phyloP scores from a whole-genome alignment of 2,113 vertebrate genomes.

The Acrocephalus arundinaceus region DNA sequence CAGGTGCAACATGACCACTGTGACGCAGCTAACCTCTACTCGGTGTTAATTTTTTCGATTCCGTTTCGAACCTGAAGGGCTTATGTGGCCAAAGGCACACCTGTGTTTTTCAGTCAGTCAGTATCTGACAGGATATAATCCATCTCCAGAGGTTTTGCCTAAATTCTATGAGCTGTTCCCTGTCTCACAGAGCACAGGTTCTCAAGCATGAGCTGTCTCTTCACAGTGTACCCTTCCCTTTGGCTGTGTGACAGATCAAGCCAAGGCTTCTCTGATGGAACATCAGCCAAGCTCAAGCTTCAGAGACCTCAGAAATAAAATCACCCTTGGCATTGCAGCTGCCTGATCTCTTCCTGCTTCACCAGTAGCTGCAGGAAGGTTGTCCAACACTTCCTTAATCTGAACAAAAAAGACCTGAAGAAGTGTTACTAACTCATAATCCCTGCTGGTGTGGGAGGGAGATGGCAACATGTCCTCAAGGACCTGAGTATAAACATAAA shows the following conservation, averaged over 20 bases:
- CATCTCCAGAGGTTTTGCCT: not conserved
- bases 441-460: not conserved
- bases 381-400: not conserved
- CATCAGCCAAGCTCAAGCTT: not conserved
- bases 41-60: rapidly evolving
- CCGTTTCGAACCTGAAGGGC: not conserved
- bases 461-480: not conserved
- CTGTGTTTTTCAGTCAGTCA: not conserved
- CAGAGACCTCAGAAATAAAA: not conserved
- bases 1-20: not conserved
- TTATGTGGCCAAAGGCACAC: not conserved
- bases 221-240: not conserved
- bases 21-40: not conserved
- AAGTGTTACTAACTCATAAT: not conserved
- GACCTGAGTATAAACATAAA: not conserved
- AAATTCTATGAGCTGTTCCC: not conserved
- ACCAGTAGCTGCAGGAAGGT: not conserved
- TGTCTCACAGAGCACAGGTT: not conserved
- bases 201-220: not conserved
- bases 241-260: not conserved
- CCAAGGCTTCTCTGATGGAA: not conserved
- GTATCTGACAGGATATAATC: not conserved
- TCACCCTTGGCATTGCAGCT: not conserved
- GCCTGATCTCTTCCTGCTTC: not conserved
- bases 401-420: not conserved